Base-by-base conservation (phyloP, 2,888 invertebrate species). In the Orchestes rusci region DNA sequence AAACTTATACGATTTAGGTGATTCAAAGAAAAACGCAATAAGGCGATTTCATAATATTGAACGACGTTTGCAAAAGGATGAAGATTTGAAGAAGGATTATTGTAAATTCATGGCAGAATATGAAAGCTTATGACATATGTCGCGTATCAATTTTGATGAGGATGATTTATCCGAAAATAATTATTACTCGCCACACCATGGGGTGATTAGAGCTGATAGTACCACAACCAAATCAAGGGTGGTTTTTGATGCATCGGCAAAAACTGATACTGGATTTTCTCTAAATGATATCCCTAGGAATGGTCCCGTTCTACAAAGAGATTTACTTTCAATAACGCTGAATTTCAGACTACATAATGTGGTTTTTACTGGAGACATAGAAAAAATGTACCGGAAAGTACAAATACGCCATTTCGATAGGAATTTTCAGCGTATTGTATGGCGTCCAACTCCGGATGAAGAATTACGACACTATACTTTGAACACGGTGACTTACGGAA, bases 401-500 rank as follows among this genome's bases (percentile, higher is more conserved):
- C 23, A 23, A 23, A 16, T 1, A n/a, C 42, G 2, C 27, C 13
- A 18, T 16, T 12, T 4, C n/a, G 31, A 44, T 5, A 12, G 27
- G 27, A 2, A 23, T 5, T 40, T 40, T 2, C 40, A 45, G 27
- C 12, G 29, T 16, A 47, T 45, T 15, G 30, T 41, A 15, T 46
- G 46, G 46, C 36, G 46, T 4, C 10, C 29, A 3, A 23, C 16
- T 20, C 17, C 42, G 1, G 10, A 28, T 3, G 32, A 37, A 2
- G 30, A 29, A 5, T 4, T 46, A 33, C n/a, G 5, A 4, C 40
- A 34, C 5, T 44, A 31, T 34, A 20, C 30, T 17, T 30, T 45
- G 29, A 40, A 32, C n/a, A 45, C 40, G 4, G 45, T 54, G 4
- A 54, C 33, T 8, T 54, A 56, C 31, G 56, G 56, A 0, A 56